phyloP scores from a whole-genome alignment of 2,113 vertebrate genomes.

The Zonotrichia leucophrys region DNA sequence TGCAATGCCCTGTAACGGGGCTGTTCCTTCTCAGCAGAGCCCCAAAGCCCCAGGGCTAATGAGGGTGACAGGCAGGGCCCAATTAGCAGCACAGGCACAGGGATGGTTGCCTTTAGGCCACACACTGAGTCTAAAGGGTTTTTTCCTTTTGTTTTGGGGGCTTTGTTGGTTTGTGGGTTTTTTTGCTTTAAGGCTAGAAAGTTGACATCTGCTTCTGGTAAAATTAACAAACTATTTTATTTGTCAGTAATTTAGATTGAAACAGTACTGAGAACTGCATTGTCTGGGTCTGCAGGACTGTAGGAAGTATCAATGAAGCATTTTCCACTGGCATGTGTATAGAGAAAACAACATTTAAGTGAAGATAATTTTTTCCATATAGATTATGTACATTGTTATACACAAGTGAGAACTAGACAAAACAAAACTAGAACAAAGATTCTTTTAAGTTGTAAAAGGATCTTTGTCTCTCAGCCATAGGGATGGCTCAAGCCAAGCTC shows the following conservation, averaged over 20 bases:
- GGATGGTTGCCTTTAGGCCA: neutral
- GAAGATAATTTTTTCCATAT: slow-evolving; percentile 28
- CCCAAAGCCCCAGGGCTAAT: neutral
- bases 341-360: neutral
- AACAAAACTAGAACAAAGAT: slow-evolving; percentile 57
- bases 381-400: neutral
- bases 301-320: neutral
- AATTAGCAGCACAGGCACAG: neutral
- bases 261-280: neutral
- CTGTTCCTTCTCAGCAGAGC: neutral
- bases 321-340: neutral
- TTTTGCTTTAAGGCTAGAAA: neutral
- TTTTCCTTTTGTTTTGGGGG: neutral
- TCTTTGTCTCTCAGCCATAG: slow-evolving; percentile 31
- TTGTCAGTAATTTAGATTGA: neutral
- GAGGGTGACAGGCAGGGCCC: neutral
- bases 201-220: slow-evolving; percentile 41
- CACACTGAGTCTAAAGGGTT: neutral
- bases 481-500: slow-evolving; percentile 10
- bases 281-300: neutral
- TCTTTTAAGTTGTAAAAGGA: slow-evolving; percentile 33
- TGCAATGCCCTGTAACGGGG: neutral
- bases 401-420: slow-evolving; percentile 8
- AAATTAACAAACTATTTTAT: slow-evolving; percentile 5
- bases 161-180: neutral